phyloP scores from a whole-genome alignment of 2,888 invertebrate genomes.

The Drosophila peninsularis region DNA sequence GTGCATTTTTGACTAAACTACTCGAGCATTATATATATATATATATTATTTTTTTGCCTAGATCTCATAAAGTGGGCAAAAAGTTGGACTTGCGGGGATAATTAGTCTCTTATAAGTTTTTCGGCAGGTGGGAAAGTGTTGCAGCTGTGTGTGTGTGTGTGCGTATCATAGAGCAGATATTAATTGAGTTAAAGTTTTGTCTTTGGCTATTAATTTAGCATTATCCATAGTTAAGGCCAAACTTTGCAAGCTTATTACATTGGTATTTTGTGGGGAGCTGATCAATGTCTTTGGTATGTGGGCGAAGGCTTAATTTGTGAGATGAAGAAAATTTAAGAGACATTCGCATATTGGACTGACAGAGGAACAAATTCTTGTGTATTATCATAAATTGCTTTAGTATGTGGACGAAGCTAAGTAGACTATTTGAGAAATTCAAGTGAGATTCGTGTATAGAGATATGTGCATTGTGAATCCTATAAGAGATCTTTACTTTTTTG shows the following conservation, averaged over 20 bases:
- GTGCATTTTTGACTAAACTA: conserved; percentile 37
- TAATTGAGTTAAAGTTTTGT: conserved; percentile 26
- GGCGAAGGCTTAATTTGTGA: background rate
- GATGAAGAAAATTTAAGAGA: background rate
- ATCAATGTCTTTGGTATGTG: background rate
- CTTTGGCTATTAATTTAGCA: conserved; percentile 1
- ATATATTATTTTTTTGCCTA: background rate
- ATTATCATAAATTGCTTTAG: too few relatives aligned
- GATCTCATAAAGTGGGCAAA: conserved; percentile 24
- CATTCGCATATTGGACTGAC: background rate
- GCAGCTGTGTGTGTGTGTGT: conserved; percentile 2
- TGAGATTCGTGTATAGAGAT: too few relatives aligned
- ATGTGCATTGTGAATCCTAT: too few relatives aligned
- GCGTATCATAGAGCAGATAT: conserved; percentile 8
- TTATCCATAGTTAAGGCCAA: background rate
- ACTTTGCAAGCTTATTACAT: background rate
- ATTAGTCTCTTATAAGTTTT: conserved; percentile 38
- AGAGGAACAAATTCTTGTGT: too few relatives aligned
- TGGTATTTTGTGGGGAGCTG: background rate
- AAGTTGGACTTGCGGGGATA: conserved; percentile 30
- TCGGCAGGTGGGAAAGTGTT: background rate
- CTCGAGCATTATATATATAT: conserved; percentile 12
- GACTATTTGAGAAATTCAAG: too few relatives aligned
- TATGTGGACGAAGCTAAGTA: too few relatives aligned
- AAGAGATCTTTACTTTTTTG: too few relatives aligned